Evolutionary conservation across 1,140 invertebrate species (phyloP), one percentile per base, ranked within the genome.

Genomic region (Calycopis cecrops): DNA sequence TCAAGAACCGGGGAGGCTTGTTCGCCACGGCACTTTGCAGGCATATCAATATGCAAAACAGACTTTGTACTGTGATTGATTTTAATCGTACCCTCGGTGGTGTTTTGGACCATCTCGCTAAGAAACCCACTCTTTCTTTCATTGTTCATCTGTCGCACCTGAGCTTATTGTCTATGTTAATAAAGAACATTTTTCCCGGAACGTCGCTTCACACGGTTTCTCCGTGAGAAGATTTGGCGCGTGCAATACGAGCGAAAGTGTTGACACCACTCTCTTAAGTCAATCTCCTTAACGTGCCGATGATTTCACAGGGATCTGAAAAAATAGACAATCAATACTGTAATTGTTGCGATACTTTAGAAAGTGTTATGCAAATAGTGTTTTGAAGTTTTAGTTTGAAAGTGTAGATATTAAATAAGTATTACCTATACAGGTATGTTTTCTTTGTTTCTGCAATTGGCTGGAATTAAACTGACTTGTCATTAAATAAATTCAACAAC

Each of bases 1-100:
- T 95, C 48, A 96, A 88, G 80, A 97, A 96, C 49, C 94, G 89
- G 0, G 95, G 94, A 21, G 95, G 94, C 65, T 91, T 91, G 89
- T 97, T 96, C 37, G 88, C 87, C n/a, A 77, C 68, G 3, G 76
- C 70, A 18, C 53, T 34, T 47, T 62, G 65, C 11, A 72, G 44
- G 14, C 51, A 56, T 7, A 71, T 18, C 34, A 79, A 47, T 38
- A 73, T 34, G 55, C 60, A 67, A 12, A 73, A n/a, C 28, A 68
- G 40, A 40, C 35, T 55, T 21, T 57, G 34, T 33, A 64, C 57
- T 48, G 60, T 63, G 57, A 56, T 68, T 55, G 54, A 54, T 73
- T 85, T 82, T 79, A 85, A 83, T 55, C 84, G 71, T 35, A 77
- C 79, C 47, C 71, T 69, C 21, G 79, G 69, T 61, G 68, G 70